Evolutionary conservation across 2,113 vertebrate species (phyloP).

Genomic region (Urocitellus parryii): DNA sequence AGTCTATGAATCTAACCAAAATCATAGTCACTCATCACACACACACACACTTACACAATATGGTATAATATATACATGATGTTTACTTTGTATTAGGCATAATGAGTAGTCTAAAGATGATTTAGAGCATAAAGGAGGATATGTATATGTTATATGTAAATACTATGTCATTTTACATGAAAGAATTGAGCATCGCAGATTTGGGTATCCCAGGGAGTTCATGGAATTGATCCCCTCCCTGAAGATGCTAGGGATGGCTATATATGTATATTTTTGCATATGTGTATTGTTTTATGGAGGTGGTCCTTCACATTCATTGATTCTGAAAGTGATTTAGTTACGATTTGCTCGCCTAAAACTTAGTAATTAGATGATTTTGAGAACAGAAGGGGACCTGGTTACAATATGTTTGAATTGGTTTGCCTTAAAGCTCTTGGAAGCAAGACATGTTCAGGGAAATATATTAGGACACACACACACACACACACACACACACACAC

Average conservation of each 20-base stretch:
- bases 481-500: not conserved
- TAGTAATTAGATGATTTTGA: not conserved
- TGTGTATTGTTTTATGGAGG: not conserved
- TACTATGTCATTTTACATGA: not conserved
- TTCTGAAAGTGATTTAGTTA: not conserved
- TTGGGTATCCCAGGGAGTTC: no score
- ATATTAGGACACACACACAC: not conserved
- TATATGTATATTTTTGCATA: not conserved
- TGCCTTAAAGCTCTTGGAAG: conserved; percentile 46
- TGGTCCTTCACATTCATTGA: not conserved
- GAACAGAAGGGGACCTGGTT: not conserved
- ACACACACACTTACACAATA: not conserved
- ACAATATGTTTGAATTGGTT: conserved; percentile 38
- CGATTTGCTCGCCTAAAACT: not conserved
- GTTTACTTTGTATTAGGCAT: not conserved
- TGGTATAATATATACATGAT: no score
- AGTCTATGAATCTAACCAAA: not conserved
- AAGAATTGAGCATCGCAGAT: not conserved
- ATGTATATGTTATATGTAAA: not conserved
- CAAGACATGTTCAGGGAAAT: conserved; percentile 32
- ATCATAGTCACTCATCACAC: no score
- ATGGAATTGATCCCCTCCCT: not conserved
- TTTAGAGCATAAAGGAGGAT: not conserved
- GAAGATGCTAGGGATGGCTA: not conserved
- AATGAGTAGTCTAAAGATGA: not conserved